phyloP scores from a whole-genome alignment of 2,113 vertebrate genomes.

The Isichthys henryi region DNA sequence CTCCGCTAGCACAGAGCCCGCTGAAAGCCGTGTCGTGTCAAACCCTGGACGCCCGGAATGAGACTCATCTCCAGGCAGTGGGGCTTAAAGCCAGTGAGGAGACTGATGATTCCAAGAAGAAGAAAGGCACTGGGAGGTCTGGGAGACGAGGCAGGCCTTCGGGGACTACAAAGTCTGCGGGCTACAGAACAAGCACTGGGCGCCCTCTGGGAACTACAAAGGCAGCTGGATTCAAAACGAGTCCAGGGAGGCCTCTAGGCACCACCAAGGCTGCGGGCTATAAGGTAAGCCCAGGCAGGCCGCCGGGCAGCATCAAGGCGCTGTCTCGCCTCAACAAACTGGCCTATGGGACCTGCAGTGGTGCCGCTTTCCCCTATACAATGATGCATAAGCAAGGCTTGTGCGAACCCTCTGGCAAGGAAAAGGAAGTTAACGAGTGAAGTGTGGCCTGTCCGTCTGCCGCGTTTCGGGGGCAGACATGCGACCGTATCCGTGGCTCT shows the following conservation, averaged over 20 bases:
- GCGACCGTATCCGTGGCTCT: conserved; percentile 29
- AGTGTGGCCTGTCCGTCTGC: conserved; percentile 19
- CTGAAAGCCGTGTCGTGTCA: conserved; percentile 86
- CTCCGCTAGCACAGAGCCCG: conserved; percentile 66
- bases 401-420: conserved; percentile 72
- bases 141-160: conserved; percentile 89
- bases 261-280: conserved; percentile 98
- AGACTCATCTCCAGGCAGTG: conserved; percentile 71
- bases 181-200: conserved; percentile 95
- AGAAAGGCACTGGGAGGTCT: conserved; percentile 84
- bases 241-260: conserved; percentile 91
- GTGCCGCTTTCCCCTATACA: conserved; percentile 75
- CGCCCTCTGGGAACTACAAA: conserved; percentile 93
- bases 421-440: conserved; percentile 75
- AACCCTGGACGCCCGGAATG: conserved; percentile 73
- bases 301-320: conserved; percentile 97
- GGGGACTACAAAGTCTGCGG: conserved; percentile 92
- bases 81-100: conserved; percentile 72
- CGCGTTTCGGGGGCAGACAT: conserved; percentile 21
- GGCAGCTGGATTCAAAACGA: conserved; percentile 97
- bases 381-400: conserved; percentile 83
- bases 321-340: conserved; percentile 86
- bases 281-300: conserved; percentile 95
- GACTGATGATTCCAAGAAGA: conserved; percentile 87
- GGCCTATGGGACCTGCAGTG: conserved; percentile 73